phyloP scores from a whole-genome alignment of 2,113 vertebrate genomes.

The Arenaria interpres region DNA sequence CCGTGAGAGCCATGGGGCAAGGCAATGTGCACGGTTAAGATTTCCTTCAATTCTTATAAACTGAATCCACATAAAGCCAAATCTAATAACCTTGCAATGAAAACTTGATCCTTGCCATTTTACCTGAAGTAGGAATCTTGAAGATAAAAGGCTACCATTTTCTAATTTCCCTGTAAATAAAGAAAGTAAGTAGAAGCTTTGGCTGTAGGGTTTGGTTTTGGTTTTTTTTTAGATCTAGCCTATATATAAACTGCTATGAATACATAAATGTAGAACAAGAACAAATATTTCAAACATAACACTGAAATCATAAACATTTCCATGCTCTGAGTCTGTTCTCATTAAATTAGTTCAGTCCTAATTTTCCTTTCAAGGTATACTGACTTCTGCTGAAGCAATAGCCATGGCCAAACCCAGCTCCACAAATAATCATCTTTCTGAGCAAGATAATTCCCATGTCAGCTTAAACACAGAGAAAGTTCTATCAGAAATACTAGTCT shows the following conservation, averaged over 20 bases:
- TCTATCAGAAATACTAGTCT: not conserved
- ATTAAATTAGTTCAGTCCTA: conserved; percentile 24
- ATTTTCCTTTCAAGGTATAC: conserved; percentile 28
- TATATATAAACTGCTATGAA: not conserved
- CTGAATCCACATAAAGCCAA: not conserved
- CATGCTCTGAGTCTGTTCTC: conserved; percentile 36
- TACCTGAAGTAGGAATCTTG: not conserved
- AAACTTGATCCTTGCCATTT: not conserved
- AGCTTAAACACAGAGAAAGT: not conserved
- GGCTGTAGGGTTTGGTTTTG: not conserved
- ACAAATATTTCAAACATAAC: not conserved
- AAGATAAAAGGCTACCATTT: not conserved
- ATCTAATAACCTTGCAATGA: not conserved
- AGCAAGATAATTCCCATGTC: not conserved
- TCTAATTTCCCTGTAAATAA: not conserved
- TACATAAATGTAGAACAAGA: not conserved
- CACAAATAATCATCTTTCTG: not conserved
- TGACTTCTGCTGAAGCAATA: conserved; percentile 47
- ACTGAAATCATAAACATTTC: not conserved
- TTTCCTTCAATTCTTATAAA: not conserved
- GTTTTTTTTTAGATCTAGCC: not conserved
- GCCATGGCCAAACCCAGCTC: not conserved
- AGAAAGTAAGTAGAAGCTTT: not conserved
- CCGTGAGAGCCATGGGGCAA: not conserved
- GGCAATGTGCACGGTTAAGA: not conserved